phyloP scores from a whole-genome alignment of 2,113 vertebrate species.

The Scomber colias region DNA sequence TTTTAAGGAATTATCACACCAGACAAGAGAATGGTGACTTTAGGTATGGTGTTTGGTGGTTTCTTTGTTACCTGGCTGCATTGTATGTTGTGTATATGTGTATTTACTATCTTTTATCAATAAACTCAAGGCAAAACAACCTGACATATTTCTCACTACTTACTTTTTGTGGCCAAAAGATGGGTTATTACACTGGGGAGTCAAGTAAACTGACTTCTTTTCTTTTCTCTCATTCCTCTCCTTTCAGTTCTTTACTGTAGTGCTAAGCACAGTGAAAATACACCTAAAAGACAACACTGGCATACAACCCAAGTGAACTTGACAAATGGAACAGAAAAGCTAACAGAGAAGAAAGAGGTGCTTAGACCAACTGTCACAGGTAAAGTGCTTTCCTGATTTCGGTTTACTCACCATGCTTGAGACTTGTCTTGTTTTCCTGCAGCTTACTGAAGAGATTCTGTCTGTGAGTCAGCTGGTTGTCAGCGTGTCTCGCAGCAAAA shows the following conservation, averaged over 20 bases:
- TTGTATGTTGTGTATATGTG: not conserved
- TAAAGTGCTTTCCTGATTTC: conserved; percentile 85
- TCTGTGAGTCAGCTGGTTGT: conserved; percentile 76
- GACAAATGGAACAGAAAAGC: conserved; percentile 87
- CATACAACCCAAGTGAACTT: conserved; percentile 83
- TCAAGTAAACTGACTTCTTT: conserved; percentile 11
- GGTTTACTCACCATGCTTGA: conserved; percentile 82
- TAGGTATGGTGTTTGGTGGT: not conserved
- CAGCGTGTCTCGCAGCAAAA: conserved; percentile 32
- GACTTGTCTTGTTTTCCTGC: conserved; percentile 85
- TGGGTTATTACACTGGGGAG: conserved; percentile 39
- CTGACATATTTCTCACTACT: not conserved
- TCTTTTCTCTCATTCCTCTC: conserved; percentile 40
- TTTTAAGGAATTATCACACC: conserved; percentile 61
- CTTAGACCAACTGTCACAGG: conserved; percentile 86
- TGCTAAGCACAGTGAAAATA: conserved; percentile 73
- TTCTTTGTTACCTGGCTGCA: not conserved
- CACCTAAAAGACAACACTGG: conserved; percentile 81
- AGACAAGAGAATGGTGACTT: conserved; percentile 16
- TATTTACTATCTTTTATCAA: not conserved
- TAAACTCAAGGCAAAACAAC: not conserved
- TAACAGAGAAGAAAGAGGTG: conserved; percentile 88
- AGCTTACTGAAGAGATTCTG: conserved; percentile 75
- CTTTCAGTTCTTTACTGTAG: conserved; percentile 59
- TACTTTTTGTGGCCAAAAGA: conserved; percentile 29